Percentiles rank a stretch among this genome's conserved stretches.
Conservation (phyloP, 2,113 vertebrate genomes). For the Bos javanicus region DNA sequence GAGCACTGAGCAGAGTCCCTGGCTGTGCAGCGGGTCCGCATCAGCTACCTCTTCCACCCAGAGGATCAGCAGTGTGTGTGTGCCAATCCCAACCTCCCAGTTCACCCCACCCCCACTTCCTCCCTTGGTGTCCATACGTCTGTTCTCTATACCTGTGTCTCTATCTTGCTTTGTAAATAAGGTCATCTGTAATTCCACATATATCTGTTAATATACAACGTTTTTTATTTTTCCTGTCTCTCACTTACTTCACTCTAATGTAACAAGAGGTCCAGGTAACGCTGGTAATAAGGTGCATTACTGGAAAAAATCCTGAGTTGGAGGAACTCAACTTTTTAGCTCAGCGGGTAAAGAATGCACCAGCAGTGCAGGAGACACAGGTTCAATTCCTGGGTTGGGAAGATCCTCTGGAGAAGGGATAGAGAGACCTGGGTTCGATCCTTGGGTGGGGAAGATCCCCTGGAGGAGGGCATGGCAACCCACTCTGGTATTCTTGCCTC, state of each 20-base stretch:
- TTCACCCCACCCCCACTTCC: background rate
- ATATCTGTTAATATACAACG: background rate
- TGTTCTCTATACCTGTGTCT: background rate
- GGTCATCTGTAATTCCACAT: background rate
- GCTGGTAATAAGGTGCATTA: background rate
- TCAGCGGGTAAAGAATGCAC: background rate
- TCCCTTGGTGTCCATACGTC: rapidly evolving
- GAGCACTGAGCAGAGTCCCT: background rate
- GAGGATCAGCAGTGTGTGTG: rapidly evolving
- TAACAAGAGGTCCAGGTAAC: background rate
- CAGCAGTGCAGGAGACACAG: background rate
- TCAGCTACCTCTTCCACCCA: background rate
- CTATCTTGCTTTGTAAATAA: background rate
- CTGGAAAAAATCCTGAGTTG: background rate
- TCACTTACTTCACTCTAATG: background rate
- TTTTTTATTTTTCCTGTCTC: background rate
- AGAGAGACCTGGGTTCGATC: background rate
- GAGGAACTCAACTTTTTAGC: background rate
- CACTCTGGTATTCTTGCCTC: background rate
- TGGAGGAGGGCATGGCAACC: background rate
- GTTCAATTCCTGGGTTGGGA: background rate
- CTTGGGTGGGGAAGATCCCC: rapidly evolving
- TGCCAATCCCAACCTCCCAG: background rate
- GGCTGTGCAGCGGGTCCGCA: background rate
- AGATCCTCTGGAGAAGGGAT: background rate